These are phyloP conservation scores for Sander vitreus DNA, from an alignment of 2,113 vertebrate species.

Conservation along the genomic window DNA sequence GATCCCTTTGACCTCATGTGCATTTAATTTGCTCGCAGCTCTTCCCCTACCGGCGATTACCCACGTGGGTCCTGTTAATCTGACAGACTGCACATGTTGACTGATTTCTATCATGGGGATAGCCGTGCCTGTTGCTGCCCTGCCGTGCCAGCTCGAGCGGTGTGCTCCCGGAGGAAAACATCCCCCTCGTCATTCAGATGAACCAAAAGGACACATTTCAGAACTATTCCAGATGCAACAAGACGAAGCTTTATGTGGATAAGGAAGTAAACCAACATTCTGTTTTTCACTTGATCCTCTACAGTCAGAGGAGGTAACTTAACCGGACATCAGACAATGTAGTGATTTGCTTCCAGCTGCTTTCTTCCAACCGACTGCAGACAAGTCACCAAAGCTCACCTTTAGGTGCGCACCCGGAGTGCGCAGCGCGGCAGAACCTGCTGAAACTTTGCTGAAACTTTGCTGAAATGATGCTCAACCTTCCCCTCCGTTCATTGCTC, in stretches of 20 bases:
- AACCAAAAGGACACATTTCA: background rate
- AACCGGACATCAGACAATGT: conserved; percentile 32
- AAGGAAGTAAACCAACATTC: background rate
- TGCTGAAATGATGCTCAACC: conserved; percentile 59
- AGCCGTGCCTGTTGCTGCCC: conserved; percentile 58
- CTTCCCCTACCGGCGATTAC: conserved; percentile 64
- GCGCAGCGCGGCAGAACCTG: conserved; percentile 1
- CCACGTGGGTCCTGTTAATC: conserved; percentile 77
- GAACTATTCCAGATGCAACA: background rate
- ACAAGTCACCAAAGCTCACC: conserved; percentile 16
- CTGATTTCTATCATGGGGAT: conserved; percentile 64
- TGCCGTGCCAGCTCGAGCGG: conserved; percentile 22
- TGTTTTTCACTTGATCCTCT: background rate
- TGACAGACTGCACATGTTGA: conserved; percentile 68
- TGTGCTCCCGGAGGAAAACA: conserved; percentile 19
- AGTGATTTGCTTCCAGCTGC: conserved; percentile 25
- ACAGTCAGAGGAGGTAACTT: conserved; percentile 15
- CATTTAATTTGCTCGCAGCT: conserved; percentile 77
- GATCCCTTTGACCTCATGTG: conserved; percentile 72
- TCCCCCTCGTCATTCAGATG: background rate
- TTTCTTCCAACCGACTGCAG: conserved; percentile 19
- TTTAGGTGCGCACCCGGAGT: conserved; percentile 17
- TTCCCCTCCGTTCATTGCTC: conserved; percentile 34
- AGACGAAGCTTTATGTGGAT: background rate
- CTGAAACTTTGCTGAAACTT: conserved; percentile 34